These are phyloP conservation scores for Ligdia adustata DNA, from an alignment of 2,888 invertebrate genomes.

Conservation along the genomic window DNA sequence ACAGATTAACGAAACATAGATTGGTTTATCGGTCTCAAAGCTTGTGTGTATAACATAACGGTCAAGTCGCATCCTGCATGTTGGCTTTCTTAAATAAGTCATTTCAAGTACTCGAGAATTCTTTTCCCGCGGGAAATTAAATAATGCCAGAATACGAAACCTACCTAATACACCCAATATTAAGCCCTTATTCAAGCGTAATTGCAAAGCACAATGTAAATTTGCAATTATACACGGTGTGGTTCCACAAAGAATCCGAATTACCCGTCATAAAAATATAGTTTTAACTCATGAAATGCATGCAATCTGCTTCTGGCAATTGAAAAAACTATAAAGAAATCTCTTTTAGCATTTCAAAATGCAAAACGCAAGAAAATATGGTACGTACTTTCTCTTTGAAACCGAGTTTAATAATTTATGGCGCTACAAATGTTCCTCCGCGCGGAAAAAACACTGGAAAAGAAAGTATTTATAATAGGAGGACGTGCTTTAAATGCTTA, in stretches of 20 bases:
- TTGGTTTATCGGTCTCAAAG: too few species aligned
- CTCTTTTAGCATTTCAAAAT: neutral
- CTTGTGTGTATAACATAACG: too few species aligned
- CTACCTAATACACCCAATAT: too few species aligned
- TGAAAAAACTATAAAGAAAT: slow-evolving; percentile 2
- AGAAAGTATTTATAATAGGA: slow-evolving; percentile 11
- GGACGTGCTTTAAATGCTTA: slow-evolving; percentile 17
- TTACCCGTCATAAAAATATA: slow-evolving; percentile 47
- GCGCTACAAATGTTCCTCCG: slow-evolving; percentile 19
- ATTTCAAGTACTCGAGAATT: too few species aligned
- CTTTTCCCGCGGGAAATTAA: too few species aligned
- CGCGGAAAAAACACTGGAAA: slow-evolving; percentile 24
- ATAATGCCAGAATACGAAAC: too few species aligned
- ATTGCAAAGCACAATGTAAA: slow-evolving; percentile 12
- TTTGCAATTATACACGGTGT: slow-evolving; percentile 16
- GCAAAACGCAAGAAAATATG: neutral
- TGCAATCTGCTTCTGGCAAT: slow-evolving; percentile 12
- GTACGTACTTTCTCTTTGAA: neutral
- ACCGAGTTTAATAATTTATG: slow-evolving; percentile 11
- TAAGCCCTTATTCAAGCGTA: slow-evolving; percentile 6
- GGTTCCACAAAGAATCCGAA: slow-evolving; percentile 43
- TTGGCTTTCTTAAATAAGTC: too few species aligned
- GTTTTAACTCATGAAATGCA: slow-evolving; percentile 31
- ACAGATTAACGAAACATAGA: too few species aligned
- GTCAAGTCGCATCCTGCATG: too few species aligned